Evolutionary conservation across 2,113 vertebrate species (phyloP), one percentile per base, ranked within the genome.

Genomic region (Oxyura jamaicensis): DNA sequence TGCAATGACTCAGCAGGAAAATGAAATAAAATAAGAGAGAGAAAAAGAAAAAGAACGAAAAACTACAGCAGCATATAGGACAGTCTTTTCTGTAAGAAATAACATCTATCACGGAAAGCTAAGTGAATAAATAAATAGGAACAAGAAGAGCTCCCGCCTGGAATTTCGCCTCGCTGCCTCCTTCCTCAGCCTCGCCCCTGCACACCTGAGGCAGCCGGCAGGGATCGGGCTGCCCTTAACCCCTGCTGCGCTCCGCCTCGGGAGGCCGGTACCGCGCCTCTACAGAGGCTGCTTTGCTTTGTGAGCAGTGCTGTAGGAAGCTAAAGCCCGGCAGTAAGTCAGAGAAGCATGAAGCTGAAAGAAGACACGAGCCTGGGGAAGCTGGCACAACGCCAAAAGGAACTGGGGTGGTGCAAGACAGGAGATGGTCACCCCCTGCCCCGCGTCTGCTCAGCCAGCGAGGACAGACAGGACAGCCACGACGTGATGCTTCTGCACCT

Each of bases 1-100:
- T 31, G 83, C 92, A 94, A 33, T 96, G 95, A 97, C 90, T 96
- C 93, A 95, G 83, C 83, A 91, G 12, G 62, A 14, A 41, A 15
- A 66, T 13, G 26, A 22, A 11, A 21, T 3, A 18, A 10, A 13
- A 7, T 41, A 48, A 48, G 46, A 21, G 10, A 21, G 20, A 48
- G 46, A 41, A 15, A 66, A 16, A n/a, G 19, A 11, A 18, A 4
- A 15, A 10, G 14, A 3, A 3, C 13, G 1, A 10, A 46, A 77
- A 58, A 55, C 22, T 3, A 18, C 0, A 77, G 65, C 84, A 77
- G 84, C n/a, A 58, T 72, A 67, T 19, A 50, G 53, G n/a, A 8
- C 80, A 83, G 29, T 11, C 18, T 60, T n/a, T 56, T 44, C 90
- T 7, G 1, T 28, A 13, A 72, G 58, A 74, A 69, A 31, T 42